Base-by-base conservation (phyloP, 2,113 vertebrate genomes). In the Formicarius rufipectus region DNA sequence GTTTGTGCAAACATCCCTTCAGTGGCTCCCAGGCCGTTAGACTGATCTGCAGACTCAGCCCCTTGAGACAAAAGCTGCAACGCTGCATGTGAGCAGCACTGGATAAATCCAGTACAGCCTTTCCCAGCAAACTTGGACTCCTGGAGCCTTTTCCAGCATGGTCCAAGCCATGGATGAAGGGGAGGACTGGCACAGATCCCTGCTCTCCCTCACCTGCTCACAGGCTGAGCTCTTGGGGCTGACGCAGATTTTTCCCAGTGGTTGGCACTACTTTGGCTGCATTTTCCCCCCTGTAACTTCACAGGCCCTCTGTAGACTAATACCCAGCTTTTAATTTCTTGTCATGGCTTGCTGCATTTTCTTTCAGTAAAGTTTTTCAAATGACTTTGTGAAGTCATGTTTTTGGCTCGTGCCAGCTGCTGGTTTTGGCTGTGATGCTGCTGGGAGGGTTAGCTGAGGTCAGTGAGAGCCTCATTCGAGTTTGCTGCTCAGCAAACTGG, bases 371-470 rank as follows among this genome's bases (percentile, higher is more conserved):
- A 80, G 89, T 96, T 97, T 96, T 91, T 90, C 92, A 94, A 93
- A 89, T 71, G 95, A 79, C 92, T 85, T 91, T 4, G n/a, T 94
- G 95, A 84, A 97, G 90, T 97, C 93, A 96, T 96, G 93, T 33
- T 86, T 97, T 94, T 96, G 96, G 95, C 86, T 92, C 68, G 58
- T 86, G 73, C 35, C 92, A 80, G 74, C 94, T 92, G 91, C 88
- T 95, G 67, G 2, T 93, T 94, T 97, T 96, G 97, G 93, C 91
- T 77, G 84, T 2, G 1, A 1, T 40, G 56, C 86, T 90, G 47
- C 87, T 78, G 52, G 72, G 82, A 56, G 93, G 97, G 93, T 96
- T 93, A 93, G 80, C 44, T 95, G 94, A 98, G 96, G 97, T 67
- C 80, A 95, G 62, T 1, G 21, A 89, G 87, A 72, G 44, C 76